These are phyloP conservation scores for Stenurella melanura DNA, from an alignment of 2,888 invertebrate species.

Conservation along the genomic window DNA sequence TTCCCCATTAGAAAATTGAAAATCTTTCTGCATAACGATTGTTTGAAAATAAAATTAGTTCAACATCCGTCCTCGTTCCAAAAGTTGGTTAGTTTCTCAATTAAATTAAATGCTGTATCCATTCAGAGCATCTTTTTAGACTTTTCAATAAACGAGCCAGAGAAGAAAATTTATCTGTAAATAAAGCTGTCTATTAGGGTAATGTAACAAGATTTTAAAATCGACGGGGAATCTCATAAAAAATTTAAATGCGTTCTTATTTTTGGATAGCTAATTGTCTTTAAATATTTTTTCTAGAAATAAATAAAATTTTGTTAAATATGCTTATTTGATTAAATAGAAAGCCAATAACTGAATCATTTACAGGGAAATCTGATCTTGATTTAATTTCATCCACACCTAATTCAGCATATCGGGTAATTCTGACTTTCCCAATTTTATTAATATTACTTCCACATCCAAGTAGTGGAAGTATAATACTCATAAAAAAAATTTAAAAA, in stretches of 20 bases:
- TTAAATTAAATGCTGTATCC: neutral
- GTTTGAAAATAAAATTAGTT: slow-evolving; percentile 11
- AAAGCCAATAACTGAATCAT: no score
- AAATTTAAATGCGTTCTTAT: neutral
- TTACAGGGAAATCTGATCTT: no score
- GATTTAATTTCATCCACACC: no score
- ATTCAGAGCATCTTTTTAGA: neutral
- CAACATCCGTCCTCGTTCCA: neutral
- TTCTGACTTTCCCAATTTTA: no score
- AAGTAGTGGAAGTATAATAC: no score
- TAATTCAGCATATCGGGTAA: no score
- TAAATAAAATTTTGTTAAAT: neutral
- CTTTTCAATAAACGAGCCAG: neutral
- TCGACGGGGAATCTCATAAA: neutral
- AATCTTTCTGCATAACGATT: slow-evolving; percentile 2
- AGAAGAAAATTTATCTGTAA: neutral
- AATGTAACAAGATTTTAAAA: neutral
- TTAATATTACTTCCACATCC: no score
- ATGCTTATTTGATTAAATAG: no score
- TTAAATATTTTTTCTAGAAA: neutral
- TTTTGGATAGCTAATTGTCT: neutral
- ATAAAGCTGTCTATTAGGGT: neutral
- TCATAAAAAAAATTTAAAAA: no score
- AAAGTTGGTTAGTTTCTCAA: slow-evolving; percentile 9
- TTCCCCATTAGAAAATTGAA: slow-evolving; percentile 8